Base-by-base conservation (phyloP, 1,140 invertebrate genomes). In the Asobara japonica region DNA sequence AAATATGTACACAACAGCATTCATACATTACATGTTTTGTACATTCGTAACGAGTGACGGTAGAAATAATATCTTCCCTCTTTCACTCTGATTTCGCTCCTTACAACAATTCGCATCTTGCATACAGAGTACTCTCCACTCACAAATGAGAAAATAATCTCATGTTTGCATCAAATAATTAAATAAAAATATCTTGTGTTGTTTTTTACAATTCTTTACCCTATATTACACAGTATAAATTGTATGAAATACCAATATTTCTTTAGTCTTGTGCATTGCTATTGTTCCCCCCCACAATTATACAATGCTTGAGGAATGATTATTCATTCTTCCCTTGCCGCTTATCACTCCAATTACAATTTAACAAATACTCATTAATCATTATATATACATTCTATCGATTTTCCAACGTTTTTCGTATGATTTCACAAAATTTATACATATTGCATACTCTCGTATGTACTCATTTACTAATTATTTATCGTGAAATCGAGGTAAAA, bases 1-100 rank as follows among this genome's bases (percentile, higher is more conserved):
- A 56, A 56, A 56, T 56, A 56, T 56, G 4, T 56, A 56, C 51
- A 56, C 51, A 56, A 56, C 51, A 56, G 22, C 22, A 56, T 27
- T 25, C 18, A 1, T 56, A 27, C 25, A 56, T 56, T 22, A 56
- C 51, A 56, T 22, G 51, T 18, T 56, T 56, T 56, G 51, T 56
- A 56, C 51, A 56, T 56, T 18, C 51, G 22, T 22, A 18, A 56
- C 51, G 22, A 56, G 25, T 56, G 5, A 56, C n/a, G 25, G 18
- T 56, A 7, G 51, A 56, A 56, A 56, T 22, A 56, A 20, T 51
- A 51, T 25, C 22, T 56, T 25, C 20, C 13, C 22, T 56, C 51
- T 25, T 11, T 56, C 51, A 56, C 51, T 51, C 45, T n/a, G 22
- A 41, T 41, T 51, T 20, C 18, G 22, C 45, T 25, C 51, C 7